Conservation (phyloP, 2,113 vertebrate species). For the Struthidea cinerea region DNA sequence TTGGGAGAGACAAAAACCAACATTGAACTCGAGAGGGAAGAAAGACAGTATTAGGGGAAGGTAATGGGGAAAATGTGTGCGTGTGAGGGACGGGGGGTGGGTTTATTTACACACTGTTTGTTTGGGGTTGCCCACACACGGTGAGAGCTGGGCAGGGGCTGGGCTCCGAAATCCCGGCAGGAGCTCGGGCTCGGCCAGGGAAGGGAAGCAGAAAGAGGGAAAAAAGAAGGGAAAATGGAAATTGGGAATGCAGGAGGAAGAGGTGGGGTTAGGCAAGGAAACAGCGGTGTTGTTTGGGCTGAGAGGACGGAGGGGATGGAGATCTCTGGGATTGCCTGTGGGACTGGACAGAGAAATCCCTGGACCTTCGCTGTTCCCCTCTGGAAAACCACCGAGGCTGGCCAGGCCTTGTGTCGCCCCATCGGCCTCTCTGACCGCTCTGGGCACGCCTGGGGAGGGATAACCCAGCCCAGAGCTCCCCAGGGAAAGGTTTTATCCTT, state of each 20-base stretch:
- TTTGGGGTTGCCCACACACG: conserved; percentile 60
- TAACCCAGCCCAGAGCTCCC: background rate
- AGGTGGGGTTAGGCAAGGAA: background rate
- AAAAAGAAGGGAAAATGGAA: background rate
- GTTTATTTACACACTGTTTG: conserved; percentile 60
- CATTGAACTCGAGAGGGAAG: conserved; percentile 75
- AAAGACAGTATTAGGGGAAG: conserved; percentile 71
- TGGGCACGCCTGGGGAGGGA: background rate
- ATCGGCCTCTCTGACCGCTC: background rate
- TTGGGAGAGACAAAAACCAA: conserved; percentile 78
- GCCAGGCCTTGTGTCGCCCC: background rate
- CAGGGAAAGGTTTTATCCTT: background rate
- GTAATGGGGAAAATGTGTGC: conserved; percentile 78
- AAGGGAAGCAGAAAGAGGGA: background rate
- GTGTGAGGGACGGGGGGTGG: background rate
- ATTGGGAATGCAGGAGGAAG: background rate
- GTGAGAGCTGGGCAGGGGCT: conserved; percentile 32
- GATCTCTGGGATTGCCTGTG: background rate
- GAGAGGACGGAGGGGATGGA: background rate
- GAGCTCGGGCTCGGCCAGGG: background rate
- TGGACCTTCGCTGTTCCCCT: background rate
- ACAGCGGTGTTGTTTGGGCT: background rate
- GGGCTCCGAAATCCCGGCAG: conserved; percentile 42
- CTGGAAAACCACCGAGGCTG: background rate
- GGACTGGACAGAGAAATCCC: background rate